Evolutionary conservation across 2,113 vertebrate genomes (phyloP).

Genomic region (Pogonocichla stellata): DNA sequence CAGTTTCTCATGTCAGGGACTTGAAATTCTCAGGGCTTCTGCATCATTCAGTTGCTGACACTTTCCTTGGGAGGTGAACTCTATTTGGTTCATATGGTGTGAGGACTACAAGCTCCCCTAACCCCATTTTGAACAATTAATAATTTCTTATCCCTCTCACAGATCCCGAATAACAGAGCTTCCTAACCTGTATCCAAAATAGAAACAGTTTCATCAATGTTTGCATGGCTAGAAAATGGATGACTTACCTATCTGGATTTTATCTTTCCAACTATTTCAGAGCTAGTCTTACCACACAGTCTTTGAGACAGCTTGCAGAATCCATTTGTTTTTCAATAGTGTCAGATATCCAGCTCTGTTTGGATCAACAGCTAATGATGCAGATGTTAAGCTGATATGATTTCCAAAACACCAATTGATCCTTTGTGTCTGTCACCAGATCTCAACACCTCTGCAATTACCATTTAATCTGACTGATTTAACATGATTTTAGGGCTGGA

Average conservation of each 20-base stretch:
- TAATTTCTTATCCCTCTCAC: background rate
- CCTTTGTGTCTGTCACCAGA: background rate
- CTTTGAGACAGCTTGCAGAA: background rate
- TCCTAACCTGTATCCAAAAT: background rate
- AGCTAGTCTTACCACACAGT: background rate
- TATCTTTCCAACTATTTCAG: background rate
- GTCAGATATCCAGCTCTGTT: background rate
- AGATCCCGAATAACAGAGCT: background rate
- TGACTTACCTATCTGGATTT: background rate
- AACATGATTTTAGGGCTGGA: background rate
- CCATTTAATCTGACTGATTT: background rate
- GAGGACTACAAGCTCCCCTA: background rate
- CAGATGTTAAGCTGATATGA: background rate
- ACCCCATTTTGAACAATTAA: background rate
- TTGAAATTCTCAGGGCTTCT: background rate
- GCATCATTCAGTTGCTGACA: background rate
- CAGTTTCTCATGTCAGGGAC: background rate
- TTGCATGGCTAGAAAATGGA: background rate
- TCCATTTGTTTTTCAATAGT: background rate
- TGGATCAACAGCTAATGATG: background rate
- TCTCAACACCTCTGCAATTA: background rate
- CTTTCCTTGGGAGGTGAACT: background rate
- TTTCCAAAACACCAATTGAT: background rate
- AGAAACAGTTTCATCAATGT: background rate
- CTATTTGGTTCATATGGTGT: background rate